Base-by-base conservation (phyloP, 2,113 vertebrate species). In the Chloroceryle aenea region DNA sequence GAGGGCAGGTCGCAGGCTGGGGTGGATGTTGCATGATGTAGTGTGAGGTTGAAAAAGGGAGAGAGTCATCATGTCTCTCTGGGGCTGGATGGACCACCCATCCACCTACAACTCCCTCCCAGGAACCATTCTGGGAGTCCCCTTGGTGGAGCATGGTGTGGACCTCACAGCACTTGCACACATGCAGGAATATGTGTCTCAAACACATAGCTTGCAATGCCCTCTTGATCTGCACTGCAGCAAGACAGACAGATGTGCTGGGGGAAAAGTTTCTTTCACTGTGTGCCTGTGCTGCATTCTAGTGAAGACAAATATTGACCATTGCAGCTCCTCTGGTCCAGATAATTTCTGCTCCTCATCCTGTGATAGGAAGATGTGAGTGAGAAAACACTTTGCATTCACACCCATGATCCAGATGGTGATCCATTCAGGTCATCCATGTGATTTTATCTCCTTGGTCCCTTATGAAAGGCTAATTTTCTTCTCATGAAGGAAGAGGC, bases 111-210 rank as follows among this genome's bases (percentile, higher is more conserved):
- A 9, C 8, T 75, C 20, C 16, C 19, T 78, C 45, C 26, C 20
- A 61, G 26, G 30, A 85, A 5, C 56, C 18, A 7, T 30, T 47
- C 26, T 30, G 9, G 22, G 8, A 47, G 1, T 17, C 1, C 2
- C 9, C 11, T 40, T 55, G 25, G 38, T 59, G 34, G 21, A 64
- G 3, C 0, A 0, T 8, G 7, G 8, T 40, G 42, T 75, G n/a
- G 5, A 53, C 23, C 27, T 71, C 1, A 58, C 1, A 58, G n/a
- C 12, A 36, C 38, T 63, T 43, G 17, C 10, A 71, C 0, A 0
- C 30, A 3, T 53, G n/a, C 42, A 67, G 40, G 38, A 58, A 66
- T 71, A 34, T 43, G 26, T 61, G 36, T n/a, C 47, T 43, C 21
- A 71, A 36, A 62, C 36, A 21, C 7, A 15, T 18, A 67, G 36